Evolutionary conservation across 2,797 vertebrate species (phyloP).

Genomic region (Peromyscus attwateri): DNA sequence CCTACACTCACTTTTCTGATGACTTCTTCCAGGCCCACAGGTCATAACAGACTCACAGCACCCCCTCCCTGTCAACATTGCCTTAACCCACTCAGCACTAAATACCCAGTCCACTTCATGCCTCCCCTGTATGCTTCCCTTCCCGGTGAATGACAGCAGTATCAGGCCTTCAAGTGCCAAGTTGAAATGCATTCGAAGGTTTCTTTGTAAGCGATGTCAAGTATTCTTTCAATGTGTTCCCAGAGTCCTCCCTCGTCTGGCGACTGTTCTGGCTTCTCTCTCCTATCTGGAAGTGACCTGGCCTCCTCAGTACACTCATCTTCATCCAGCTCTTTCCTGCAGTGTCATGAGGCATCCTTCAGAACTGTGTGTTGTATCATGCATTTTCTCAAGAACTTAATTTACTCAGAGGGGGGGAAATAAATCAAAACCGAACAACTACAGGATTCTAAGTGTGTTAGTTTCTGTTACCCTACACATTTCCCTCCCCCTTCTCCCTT

Average conservation of each 20-base stretch:
- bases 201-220: neutral
- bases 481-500: no score
- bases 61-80: neutral
- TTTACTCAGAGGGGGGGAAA: neutral
- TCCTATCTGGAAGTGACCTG: neutral
- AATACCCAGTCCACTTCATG: neutral
- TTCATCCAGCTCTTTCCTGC: neutral
- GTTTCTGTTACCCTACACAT: neutral
- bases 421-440: constrained; percentile 16
- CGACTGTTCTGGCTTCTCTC: neutral
- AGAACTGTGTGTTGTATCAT: neutral
- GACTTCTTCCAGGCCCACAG: neutral
- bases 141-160: neutral
- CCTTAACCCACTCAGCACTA: fast-evolving
- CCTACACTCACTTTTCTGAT: neutral
- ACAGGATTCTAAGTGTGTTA: no score
- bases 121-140: neutral
- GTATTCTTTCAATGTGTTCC: neutral
- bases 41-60: neutral
- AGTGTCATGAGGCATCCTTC: neutral
- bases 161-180: neutral
- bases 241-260: neutral
- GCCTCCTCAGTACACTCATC: neutral
- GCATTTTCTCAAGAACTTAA: neutral
- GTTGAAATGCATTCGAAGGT: neutral